Conservation (phyloP, 2,113 vertebrate genomes). For the Ramphastos sulfuratus region DNA sequence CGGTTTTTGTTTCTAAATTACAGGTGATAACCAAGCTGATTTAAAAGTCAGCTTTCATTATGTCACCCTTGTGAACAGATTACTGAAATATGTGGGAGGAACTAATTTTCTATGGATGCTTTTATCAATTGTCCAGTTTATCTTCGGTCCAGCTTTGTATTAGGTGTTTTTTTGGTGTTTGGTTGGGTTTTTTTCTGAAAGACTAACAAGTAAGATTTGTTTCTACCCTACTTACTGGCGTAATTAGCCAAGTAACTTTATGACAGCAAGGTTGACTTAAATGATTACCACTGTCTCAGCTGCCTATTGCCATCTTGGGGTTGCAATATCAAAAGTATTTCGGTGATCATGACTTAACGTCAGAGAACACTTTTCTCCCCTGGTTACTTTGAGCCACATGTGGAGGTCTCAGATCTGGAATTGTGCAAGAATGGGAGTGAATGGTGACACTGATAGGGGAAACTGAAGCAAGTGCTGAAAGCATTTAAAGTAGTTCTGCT, state of each 20-base stretch:
- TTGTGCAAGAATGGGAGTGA: background rate
- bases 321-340: background rate
- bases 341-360: background rate
- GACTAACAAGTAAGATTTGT: slow-evolving; percentile 25
- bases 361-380: background rate
- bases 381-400: background rate
- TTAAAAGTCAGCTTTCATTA: slow-evolving; percentile 30
- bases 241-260: slow-evolving; percentile 1
- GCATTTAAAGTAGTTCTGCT: background rate
- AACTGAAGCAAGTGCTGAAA: background rate
- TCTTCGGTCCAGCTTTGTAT: background rate
- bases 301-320: background rate
- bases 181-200: background rate
- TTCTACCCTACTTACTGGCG: background rate
- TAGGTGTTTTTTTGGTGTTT: background rate
- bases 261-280: background rate
- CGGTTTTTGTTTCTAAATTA: slow-evolving; percentile 39
- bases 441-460: background rate
- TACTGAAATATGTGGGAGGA: slow-evolving; percentile 4
- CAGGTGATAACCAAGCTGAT: slow-evolving; percentile 39
- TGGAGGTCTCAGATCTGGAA: background rate
- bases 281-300: background rate
- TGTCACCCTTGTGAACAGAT: slow-evolving; percentile 26
- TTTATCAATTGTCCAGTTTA: slow-evolving; percentile 41
- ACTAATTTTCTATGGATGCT: background rate